Base-by-base conservation (phyloP, 2,797 vertebrate genomes). In the Ambastaia sidthimunki region DNA sequence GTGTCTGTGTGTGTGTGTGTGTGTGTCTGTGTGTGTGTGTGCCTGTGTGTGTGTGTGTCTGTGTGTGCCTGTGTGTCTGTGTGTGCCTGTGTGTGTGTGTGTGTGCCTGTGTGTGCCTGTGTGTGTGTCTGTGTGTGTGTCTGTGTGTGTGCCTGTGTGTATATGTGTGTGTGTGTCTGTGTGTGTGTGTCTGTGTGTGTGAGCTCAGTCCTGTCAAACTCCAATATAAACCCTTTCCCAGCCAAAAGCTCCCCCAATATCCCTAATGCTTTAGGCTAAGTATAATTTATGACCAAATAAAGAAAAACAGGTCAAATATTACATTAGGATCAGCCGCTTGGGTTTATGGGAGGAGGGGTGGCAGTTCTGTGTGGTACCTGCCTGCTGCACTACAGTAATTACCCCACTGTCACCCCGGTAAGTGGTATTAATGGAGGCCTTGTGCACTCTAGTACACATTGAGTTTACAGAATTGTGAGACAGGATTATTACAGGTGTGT, bases 381-480 rank as follows among this genome's bases (percentile, higher is more conserved):
- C 92, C 91, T 90, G 81, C 87, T 86, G 92, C 89, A 84, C 90
- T 89, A 89, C 90, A 92, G 93, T 97, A 95, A 97, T 97, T 96
- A 96, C 93, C 84, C 92, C 92, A 93, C 93, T 97, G 95, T 96
- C 95, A 95, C 92, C 89, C 89, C 93, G 93, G 94, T 96, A 96
- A 97, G 95, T 96, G 94, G 94, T 95, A 96, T 96, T 97, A 97
- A 96, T 96, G 95, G 94, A 91, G 90, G 93, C 90, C 92, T 91
- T 90, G 92, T 95, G 95, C 94, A 94, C 95, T 95, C 93, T 92
- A 93, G 93, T 94, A 93, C 90, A 90, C 92, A 85, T 91, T 91
- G 92, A 88, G 92, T 91, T 92, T 86, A 85, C 92, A 94, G 94
- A 93, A 92, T 93, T 88, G 84, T 92, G 92, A 93, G 94, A 93